Percentiles rank a stretch among this genome's conserved stretches.
Conservation (phyloP, 2,888 invertebrate genomes). For the Drosophila atripex region DNA sequence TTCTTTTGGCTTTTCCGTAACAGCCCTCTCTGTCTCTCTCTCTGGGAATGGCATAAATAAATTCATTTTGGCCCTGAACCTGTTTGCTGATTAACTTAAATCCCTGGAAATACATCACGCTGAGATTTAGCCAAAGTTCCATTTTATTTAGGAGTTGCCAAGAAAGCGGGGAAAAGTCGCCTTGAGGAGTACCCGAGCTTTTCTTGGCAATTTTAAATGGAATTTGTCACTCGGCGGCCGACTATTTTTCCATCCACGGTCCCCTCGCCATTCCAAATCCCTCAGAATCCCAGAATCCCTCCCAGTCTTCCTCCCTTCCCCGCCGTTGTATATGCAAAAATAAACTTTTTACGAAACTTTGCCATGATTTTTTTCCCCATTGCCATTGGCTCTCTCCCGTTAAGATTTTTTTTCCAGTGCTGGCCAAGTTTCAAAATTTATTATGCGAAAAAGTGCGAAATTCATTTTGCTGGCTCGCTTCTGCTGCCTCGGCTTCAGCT, state of each 20-base stretch:
- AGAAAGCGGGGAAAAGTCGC: conserved; percentile 6
- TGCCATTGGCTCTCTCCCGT: conserved; percentile 29
- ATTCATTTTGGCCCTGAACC: conserved; percentile 73
- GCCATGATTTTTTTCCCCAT: conserved; percentile 8
- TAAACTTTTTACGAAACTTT: conserved; percentile 78
- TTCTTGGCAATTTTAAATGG: conserved; percentile 79
- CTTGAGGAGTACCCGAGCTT: conserved; percentile 66
- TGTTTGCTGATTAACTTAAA: conserved; percentile 80
- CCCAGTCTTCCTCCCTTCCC: conserved; percentile 1
- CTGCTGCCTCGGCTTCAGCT: conserved; percentile 31
- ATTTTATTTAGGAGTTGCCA: conserved; percentile 69
- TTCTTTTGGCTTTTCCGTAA: background rate
- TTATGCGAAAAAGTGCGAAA: conserved; percentile 84
- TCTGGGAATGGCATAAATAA: conserved; percentile 60
- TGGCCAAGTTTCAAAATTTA: conserved; percentile 81
- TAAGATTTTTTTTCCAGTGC: conserved; percentile 43
- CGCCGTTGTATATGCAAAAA: conserved; percentile 68
- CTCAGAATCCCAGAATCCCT: background rate
- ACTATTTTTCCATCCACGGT: conserved; percentile 22
- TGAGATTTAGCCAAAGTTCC: conserved; percentile 77
- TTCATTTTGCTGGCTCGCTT: conserved; percentile 78
- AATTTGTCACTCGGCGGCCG: conserved; percentile 78
- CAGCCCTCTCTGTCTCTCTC: background rate
- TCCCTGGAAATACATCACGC: conserved; percentile 76
- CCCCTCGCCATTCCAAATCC: conserved; percentile 2